Conservation (phyloP, 2,113 vertebrate genomes). For the Alexandromys fortis region DNA sequence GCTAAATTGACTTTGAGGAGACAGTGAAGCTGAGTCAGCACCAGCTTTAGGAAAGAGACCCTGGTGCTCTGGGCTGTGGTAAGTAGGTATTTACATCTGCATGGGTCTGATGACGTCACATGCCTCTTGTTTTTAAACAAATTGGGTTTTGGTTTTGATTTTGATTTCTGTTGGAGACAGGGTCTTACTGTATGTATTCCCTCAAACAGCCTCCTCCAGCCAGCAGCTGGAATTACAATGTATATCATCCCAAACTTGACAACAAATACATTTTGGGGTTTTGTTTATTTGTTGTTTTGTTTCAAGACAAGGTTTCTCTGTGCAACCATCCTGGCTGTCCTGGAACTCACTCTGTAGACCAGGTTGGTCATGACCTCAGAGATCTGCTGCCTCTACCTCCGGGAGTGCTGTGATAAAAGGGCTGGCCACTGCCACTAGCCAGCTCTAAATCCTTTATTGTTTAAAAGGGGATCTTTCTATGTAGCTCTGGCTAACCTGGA, state of each 20-base stretch:
- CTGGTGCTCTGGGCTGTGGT: background rate
- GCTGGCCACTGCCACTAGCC: background rate
- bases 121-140: constrained; percentile 32
- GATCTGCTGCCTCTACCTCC: background rate
- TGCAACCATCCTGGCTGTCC: background rate
- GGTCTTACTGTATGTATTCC: background rate
- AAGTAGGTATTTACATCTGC: background rate
- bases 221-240: background rate
- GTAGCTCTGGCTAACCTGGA: no score
- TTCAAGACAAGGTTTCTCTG: background rate
- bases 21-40: background rate
- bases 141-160: background rate
- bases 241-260: background rate
- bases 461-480: background rate
- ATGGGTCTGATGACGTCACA: constrained; percentile 6
- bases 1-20: background rate
- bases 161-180: background rate
- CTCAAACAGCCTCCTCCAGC: background rate
- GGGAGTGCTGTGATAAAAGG: background rate
- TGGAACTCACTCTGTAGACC: background rate
- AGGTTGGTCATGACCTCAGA: background rate
- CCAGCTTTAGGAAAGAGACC: constrained; percentile 26
- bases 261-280: background rate
- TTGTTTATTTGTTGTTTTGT: background rate
- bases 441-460: background rate